Percentiles rank a stretch among this genome's conserved stretches.
Evolutionary conservation across 2,888 invertebrate species (phyloP).

Genomic region (Chymomyza caudatula): DNA sequence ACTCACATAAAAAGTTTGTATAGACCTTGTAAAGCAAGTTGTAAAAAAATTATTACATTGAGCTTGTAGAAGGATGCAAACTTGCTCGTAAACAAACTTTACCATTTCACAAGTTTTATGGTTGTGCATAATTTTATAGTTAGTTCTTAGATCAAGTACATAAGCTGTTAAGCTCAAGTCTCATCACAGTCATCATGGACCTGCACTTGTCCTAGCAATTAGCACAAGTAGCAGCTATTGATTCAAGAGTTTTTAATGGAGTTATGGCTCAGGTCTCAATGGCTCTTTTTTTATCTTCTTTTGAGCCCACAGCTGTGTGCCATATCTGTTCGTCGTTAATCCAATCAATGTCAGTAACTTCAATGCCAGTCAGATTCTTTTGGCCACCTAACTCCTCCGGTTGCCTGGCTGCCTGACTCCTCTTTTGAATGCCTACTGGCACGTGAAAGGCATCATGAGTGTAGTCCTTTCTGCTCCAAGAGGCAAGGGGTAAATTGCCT

Average conservation of each 20-base stretch:
- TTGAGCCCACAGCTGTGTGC: not conserved
- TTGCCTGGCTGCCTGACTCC: not conserved
- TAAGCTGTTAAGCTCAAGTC: too few relatives aligned
- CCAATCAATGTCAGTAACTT: conserved; percentile 55
- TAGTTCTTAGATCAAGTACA: not conserved
- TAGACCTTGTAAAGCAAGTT: not conserved
- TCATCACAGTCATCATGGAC: not conserved
- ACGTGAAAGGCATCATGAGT: not conserved
- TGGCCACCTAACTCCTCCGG: not conserved
- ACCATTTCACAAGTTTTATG: not conserved
- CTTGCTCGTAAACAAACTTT: not conserved
- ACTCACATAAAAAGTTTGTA: not conserved
- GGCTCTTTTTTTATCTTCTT: not conserved
- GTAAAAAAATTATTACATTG: not conserved
- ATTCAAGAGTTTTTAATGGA: conserved; percentile 3
- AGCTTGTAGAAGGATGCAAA: too few relatives aligned
- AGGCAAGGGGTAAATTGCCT: conserved; percentile 13
- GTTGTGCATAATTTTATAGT: not conserved
- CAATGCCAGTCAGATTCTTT: too few relatives aligned
- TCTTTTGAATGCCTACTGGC: conserved; percentile 7
- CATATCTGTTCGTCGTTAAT: conserved; percentile 23
- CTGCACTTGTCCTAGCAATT: not conserved
- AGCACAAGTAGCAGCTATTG: not conserved
- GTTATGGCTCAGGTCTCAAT: not conserved
- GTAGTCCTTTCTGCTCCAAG: conserved; percentile 9